phyloP scores from a whole-genome alignment of 2,888 invertebrate genomes.

The Noctua janthe region DNA sequence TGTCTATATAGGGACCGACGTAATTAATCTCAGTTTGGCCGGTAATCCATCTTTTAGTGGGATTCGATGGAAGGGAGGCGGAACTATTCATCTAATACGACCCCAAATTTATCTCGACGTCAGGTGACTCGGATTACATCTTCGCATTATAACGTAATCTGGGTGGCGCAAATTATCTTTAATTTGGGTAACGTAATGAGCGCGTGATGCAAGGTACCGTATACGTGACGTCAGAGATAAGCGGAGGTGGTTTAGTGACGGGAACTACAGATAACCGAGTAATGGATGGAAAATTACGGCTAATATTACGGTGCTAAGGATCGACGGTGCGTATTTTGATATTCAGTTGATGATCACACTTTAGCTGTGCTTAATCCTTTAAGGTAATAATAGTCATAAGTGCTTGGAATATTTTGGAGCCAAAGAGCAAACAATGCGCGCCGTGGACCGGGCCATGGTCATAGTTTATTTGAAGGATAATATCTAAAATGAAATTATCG shows the following conservation, averaged over 20 bases:
- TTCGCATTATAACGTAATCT: slow-evolving; percentile 65
- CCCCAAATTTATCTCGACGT: slow-evolving; percentile 77
- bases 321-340: slow-evolving; percentile 39
- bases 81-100: slow-evolving; percentile 75
- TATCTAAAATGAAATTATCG: not conserved
- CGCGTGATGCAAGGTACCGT: slow-evolving; percentile 48
- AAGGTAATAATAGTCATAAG: not conserved
- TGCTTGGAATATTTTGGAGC: not conserved
- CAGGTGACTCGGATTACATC: slow-evolving; percentile 68
- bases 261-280: slow-evolving; percentile 56
- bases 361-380: not conserved
- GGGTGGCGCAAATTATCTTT: slow-evolving; percentile 65
- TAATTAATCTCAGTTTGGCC: slow-evolving; percentile 83
- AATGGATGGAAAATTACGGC: slow-evolving; percentile 59
- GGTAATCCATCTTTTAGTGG: slow-evolving; percentile 79
- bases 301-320: slow-evolving; percentile 42
- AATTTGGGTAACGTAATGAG: slow-evolving; percentile 65
- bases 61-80: slow-evolving; percentile 69
- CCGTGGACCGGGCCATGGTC: not conserved
- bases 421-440: not conserved
- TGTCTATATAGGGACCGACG: slow-evolving; percentile 65
- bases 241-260: slow-evolving; percentile 39
- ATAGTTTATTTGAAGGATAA: not conserved
- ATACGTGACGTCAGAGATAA: slow-evolving; percentile 60
- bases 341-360: slow-evolving; percentile 32